Conservation (phyloP, 1,140 invertebrate genomes). For the Zaprionus ornatus region DNA sequence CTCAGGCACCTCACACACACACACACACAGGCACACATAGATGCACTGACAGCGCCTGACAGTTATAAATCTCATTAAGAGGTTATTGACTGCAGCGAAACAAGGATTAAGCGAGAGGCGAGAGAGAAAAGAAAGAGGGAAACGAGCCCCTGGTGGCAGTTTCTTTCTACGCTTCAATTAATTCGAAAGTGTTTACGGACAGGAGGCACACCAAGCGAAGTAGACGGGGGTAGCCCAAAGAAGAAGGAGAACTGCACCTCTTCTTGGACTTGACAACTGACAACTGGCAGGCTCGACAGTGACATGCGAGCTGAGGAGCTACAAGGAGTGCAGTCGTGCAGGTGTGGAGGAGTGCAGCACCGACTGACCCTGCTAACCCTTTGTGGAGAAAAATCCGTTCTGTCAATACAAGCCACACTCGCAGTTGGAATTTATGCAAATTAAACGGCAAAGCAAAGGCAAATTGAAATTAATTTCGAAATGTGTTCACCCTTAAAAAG, state of each 20-base stretch:
- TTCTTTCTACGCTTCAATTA: constrained; percentile 82
- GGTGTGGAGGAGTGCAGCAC: neutral
- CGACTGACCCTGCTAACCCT: constrained; percentile 36
- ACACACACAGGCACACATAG: constrained; percentile 28
- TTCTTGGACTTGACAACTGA: constrained; percentile 50
- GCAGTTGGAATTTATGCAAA: constrained; percentile 62
- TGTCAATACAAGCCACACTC: constrained; percentile 54
- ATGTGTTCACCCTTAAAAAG: constrained; percentile 73
- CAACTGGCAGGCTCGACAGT: constrained; percentile 50
- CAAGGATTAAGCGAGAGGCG: constrained; percentile 59
- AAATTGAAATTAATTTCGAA: constrained; percentile 66
- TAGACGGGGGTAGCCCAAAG: neutral
- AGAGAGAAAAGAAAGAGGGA: constrained; percentile 20
- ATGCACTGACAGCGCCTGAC: constrained; percentile 37
- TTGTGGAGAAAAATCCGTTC: constrained; percentile 37
- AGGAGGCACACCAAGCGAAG: neutral
- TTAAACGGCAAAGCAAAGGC: constrained; percentile 26
- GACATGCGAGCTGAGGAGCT: constrained; percentile 49
- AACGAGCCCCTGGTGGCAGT: constrained; percentile 44
- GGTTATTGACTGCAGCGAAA: constrained; percentile 72
- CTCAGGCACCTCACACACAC: constrained; percentile 60
- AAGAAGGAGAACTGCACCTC: constrained; percentile 4
- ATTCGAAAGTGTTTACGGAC: constrained; percentile 74
- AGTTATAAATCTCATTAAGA: constrained; percentile 81
- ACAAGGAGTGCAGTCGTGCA: constrained; percentile 7